Conservation (phyloP, 1,140 invertebrate genomes). For the Maniola jurtina region DNA sequence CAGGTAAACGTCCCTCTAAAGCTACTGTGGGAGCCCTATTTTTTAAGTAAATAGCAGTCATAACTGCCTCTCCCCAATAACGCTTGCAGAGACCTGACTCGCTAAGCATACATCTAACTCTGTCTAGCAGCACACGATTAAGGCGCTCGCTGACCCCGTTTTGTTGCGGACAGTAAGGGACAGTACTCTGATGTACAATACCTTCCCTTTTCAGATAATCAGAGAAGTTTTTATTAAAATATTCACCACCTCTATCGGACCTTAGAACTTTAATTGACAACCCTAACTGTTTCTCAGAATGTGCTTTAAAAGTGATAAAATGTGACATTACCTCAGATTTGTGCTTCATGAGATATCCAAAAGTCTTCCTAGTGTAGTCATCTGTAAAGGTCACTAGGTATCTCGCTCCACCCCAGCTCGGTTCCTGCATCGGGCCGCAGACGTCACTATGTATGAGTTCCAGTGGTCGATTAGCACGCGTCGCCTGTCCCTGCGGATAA, state of each 20-base stretch:
- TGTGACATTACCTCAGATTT: conserved; percentile 6
- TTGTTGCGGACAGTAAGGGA: conserved; percentile 15
- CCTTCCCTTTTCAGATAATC: background rate
- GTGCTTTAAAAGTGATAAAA: conserved; percentile 4
- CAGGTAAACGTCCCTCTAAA: conserved; percentile 7
- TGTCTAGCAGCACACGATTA: conserved; percentile 4
- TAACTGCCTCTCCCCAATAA: conserved; percentile 13
- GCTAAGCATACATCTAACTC: conserved; percentile 12
- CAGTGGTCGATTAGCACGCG: background rate
- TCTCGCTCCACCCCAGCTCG: conserved; percentile 3
- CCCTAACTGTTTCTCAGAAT: too few species aligned
- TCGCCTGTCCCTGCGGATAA: background rate
- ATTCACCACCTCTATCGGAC: conserved; percentile 1
- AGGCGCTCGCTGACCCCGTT: conserved; percentile 1
- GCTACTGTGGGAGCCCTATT: conserved; percentile 8
- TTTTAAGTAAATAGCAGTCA: conserved; percentile 12
- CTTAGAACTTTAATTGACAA: too few species aligned
- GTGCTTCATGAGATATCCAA: conserved; percentile 3
- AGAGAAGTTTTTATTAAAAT: background rate
- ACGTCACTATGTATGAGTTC: conserved; percentile 1
- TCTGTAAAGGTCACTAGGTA: conserved; percentile 4
- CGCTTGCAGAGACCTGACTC: background rate
- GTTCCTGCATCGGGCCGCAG: conserved; percentile 2
- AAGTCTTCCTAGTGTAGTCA: conserved; percentile 4
- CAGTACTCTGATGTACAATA: conserved; percentile 12